phyloP scores from a whole-genome alignment of 2,113 vertebrate genomes.

The Ellobius talpinus region DNA sequence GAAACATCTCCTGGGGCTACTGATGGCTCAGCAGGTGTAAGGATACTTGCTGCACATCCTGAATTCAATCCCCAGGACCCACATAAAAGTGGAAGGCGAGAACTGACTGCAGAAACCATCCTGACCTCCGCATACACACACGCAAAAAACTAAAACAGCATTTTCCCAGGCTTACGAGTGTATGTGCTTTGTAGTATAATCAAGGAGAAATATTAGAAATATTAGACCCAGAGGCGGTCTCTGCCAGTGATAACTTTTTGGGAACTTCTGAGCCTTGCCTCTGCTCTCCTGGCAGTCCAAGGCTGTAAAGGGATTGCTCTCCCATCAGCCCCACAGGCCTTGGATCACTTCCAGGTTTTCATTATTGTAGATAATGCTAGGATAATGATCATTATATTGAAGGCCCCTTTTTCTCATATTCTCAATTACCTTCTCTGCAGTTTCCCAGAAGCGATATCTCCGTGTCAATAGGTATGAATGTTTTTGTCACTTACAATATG shows the following conservation, averaged over 20 bases:
- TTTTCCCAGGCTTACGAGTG: neutral
- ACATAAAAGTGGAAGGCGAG: too few relatives aligned
- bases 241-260: neutral
- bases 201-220: neutral
- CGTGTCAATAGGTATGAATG: neutral
- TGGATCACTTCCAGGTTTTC: neutral
- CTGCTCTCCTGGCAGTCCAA: neutral
- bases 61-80: neutral
- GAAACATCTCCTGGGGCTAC: neutral
- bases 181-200: neutral
- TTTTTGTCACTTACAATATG: neutral
- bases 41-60: neutral
- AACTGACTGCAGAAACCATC: too few relatives aligned
- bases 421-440: conserved; percentile 30
- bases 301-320: neutral
- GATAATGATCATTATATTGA: neutral
- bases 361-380: neutral
- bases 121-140: neutral
- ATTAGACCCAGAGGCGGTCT: neutral
- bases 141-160: neutral
- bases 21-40: too few relatives aligned
- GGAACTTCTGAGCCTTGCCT: neutral
- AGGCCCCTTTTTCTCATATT: neutral
- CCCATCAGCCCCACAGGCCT: fast-evolving
- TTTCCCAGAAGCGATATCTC: conserved; percentile 28